Base-by-base conservation (phyloP, 2,888 invertebrate species). In the Gastrophysa polygoni region DNA sequence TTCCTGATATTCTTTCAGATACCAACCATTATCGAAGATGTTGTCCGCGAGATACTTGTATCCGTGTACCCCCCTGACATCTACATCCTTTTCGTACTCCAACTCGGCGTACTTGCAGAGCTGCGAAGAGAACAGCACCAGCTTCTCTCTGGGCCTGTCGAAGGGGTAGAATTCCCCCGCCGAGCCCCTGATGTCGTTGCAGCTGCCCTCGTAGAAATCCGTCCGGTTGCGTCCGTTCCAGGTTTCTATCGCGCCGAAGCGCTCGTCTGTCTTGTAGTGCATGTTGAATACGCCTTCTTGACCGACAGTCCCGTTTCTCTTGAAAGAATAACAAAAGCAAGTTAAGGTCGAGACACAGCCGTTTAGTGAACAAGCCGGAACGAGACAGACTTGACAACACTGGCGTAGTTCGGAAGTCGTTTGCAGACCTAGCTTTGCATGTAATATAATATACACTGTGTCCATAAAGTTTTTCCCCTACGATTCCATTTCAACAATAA, bases 91-190 rank as follows among this genome's bases (percentile, higher is more conserved):
- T 17, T 83, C 83, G 74, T 86, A 91, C 70, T 88, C 86, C 75
- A 91, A 78, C 24, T 83, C 83, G 2, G 90, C 84, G 1, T 84
- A 87, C 64, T 91, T 87, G 80, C 93, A 93, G 68, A 94, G 82
- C 75, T 93, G 92, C 1, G 91, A 84, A 61, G 89, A 85, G 79
- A 89, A 93, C 70, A 93, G 81, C 47, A 81, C 80, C 18, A 91
- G 82, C n/a, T 78, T 77, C 32, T 84, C 84, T 1, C 85, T 83
- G 61, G 86, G 86, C 0, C 88, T 81, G 73, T 88, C 85, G 0
- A 92, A 89, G 0, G 91, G 89, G 78, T 91, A 89, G 78, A 93
- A 90, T 82, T 93, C 93, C 0, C 93, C 93, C 0, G 90, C 89
- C 18, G 92, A 91, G 21, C 93, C 94, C 59, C 83, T 83, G 1